A percentile compares a stretch with the other conserved stretches of the same genome.
These are phyloP conservation scores for Scaptomyza caliginosa DNA, from an alignment of 2,888 invertebrate species.

Conservation along the genomic window DNA sequence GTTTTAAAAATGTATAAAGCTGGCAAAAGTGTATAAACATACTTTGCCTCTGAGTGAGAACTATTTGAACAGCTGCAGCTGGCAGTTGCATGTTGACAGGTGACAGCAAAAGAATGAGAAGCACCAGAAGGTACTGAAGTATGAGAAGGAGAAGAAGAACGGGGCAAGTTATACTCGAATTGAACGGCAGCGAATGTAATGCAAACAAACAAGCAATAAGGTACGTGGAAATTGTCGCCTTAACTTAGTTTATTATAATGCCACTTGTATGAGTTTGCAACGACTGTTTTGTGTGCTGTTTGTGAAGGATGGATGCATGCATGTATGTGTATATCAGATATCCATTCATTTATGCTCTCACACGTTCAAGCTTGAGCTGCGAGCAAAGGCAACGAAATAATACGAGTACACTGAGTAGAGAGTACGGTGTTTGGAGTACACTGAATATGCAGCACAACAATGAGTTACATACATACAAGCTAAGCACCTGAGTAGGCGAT, in stretches of 20 bases:
- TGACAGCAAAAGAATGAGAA: too few relatives aligned
- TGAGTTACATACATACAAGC: background rate
- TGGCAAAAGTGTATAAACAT: constrained; percentile 2
- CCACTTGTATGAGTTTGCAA: constrained; percentile 71
- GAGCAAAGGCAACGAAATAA: constrained; percentile 62
- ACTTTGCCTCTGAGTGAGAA: constrained; percentile 4
- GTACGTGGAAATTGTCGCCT: constrained; percentile 74
- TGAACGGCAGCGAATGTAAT: constrained; percentile 64
- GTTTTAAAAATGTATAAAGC: constrained; percentile 4
- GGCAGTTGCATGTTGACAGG: constrained; percentile 7
- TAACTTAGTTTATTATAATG: constrained; percentile 78
- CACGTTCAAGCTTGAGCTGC: constrained; percentile 32
- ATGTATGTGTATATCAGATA: constrained; percentile 35
- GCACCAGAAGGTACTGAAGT: background rate
- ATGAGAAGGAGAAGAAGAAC: background rate
- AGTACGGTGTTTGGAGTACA: too few relatives aligned
- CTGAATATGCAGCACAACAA: constrained; percentile 31
- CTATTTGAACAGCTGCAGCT: constrained; percentile 40
- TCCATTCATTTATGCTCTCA: constrained; percentile 65
- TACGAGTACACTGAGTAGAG: constrained; percentile 40
- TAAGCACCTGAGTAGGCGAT: constrained; percentile 7
- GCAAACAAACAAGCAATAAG: constrained; percentile 78
- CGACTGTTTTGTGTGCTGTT: constrained; percentile 17
- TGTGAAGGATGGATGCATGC: constrained; percentile 2
- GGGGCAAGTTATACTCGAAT: constrained; percentile 44